Evolutionary conservation across 2,113 vertebrate genomes (phyloP).

Genomic region (Neopipo cinnamomea): DNA sequence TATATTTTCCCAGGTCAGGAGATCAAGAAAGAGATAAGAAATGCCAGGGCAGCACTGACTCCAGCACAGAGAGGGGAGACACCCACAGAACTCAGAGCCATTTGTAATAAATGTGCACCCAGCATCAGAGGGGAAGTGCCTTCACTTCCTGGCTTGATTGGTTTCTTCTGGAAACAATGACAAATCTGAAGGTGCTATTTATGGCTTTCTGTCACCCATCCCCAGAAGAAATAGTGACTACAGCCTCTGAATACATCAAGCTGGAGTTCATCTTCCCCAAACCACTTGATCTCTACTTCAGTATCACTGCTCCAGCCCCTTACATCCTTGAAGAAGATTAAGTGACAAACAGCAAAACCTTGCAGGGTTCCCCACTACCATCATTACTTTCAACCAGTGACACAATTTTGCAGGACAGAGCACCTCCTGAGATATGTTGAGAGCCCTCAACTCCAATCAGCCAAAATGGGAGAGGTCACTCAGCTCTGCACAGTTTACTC

Average conservation of each 20-base stretch:
- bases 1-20: background rate
- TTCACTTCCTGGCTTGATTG: background rate
- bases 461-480: background rate
- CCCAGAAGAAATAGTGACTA: background rate
- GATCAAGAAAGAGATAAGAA: background rate
- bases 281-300: background rate
- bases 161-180: conserved; percentile 49
- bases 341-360: conserved; percentile 15
- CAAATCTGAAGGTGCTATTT: conserved; percentile 19
- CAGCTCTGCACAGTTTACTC: background rate
- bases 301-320: background rate
- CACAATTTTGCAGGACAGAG: conserved; percentile 14
- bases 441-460: conserved; percentile 18
- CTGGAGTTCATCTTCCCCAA: background rate
- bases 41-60: background rate
- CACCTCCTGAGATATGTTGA: background rate
- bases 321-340: background rate
- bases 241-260: background rate
- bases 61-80: background rate
- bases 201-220: background rate
- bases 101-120: background rate
- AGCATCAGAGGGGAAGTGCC: background rate
- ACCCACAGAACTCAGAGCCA: background rate
- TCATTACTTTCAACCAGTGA: background rate
- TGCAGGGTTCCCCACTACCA: background rate